Base-by-base conservation (phyloP, 1,140 invertebrate species). In the Manduca sexta region DNA sequence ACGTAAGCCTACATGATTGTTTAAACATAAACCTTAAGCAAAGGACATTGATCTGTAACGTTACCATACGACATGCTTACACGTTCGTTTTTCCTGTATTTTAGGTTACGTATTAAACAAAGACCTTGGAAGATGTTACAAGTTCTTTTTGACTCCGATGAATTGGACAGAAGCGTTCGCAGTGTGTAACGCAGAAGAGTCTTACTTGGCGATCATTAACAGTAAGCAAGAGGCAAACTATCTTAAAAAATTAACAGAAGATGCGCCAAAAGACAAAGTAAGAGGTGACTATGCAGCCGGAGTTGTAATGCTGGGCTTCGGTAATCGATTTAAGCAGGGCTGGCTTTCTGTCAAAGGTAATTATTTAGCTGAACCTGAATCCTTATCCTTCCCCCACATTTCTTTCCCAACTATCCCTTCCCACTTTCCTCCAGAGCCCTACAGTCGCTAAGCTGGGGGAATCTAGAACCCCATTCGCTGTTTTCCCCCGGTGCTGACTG, bases 151-250 rank as follows among this genome's bases (percentile, higher is more conserved):
- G 13, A 64, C 54, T 0, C 69, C 74, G 4, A 64, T 51, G 47
- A 85, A 61, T 30, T 87, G 83, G 83, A 62, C 56, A 0, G 77
- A 82, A 0, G 86, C 86, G 0, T 69, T 70, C 37, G 52, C 45
- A 0, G 52, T 66, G 0, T 87, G 86, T 48, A 56, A 48, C 13
- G 56, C 68, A 3, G 86, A 87, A 39, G 71, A 74, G 21, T 77
- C 77, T 0, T 77, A 84, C 34, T 52, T 87, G 10, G 79, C 82
- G 0, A 57, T 86, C 4, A 70, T 84, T 31, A 77, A 86, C 45
- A 74, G 66, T 3, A 55, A 74, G 15, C 38, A 38, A 0, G 84
- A 86, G 52, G 70, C 69, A 3, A 47, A 85, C 3, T 45, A 60
- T 31, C 49, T 84, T 2, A 46, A 63, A 0, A 52, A 64, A 2